phyloP scores from a whole-genome alignment of 1,140 invertebrate species.

The Teleopsis dalmanni region DNA sequence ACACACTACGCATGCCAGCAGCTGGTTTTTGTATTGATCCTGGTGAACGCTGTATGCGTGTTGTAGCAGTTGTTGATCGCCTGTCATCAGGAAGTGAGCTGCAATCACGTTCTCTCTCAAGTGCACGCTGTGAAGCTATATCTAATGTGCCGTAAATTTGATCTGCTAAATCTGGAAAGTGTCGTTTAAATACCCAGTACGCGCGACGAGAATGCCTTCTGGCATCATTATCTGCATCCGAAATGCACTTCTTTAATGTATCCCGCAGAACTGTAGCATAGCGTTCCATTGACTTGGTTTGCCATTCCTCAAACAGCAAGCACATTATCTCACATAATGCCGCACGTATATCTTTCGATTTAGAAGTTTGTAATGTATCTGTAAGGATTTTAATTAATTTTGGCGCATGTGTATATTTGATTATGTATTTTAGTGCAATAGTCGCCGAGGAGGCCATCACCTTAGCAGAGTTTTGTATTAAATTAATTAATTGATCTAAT shows the following conservation, averaged over 20 bases:
- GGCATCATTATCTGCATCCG: slow-evolving; percentile 87
- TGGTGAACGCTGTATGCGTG: slow-evolving; percentile 28
- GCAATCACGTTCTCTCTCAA: slow-evolving; percentile 56
- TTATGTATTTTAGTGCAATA: slow-evolving; percentile 81
- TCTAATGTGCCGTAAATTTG: slow-evolving; percentile 76
- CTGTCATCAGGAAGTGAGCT: slow-evolving; percentile 17
- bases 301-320: slow-evolving; percentile 78
- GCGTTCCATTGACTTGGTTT: slow-evolving; percentile 70
- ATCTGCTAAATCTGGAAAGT: slow-evolving; percentile 88
- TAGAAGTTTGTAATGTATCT: slow-evolving; percentile 65
- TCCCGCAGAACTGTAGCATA: slow-evolving; percentile 72
- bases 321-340: slow-evolving; percentile 76
- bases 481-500: slow-evolving; percentile 74
- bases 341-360: slow-evolving; percentile 84
- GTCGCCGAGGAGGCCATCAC: slow-evolving; percentile 87
- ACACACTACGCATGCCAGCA: slow-evolving; percentile 68
- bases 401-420: slow-evolving; percentile 76
- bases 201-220: slow-evolving; percentile 71
- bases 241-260: slow-evolving; percentile 79
- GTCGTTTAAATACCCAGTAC: slow-evolving; percentile 82
- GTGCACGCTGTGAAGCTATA: slow-evolving; percentile 70
- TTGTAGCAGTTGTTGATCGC: slow-evolving; percentile 18
- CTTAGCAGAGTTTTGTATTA: slow-evolving; percentile 95
- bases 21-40: slow-evolving; percentile 30
- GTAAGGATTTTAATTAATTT: slow-evolving; percentile 83